These are phyloP conservation scores for Xiphorhynchus erythropygius DNA, from an alignment of 2,797 vertebrate genomes.

Conservation along the genomic window DNA sequence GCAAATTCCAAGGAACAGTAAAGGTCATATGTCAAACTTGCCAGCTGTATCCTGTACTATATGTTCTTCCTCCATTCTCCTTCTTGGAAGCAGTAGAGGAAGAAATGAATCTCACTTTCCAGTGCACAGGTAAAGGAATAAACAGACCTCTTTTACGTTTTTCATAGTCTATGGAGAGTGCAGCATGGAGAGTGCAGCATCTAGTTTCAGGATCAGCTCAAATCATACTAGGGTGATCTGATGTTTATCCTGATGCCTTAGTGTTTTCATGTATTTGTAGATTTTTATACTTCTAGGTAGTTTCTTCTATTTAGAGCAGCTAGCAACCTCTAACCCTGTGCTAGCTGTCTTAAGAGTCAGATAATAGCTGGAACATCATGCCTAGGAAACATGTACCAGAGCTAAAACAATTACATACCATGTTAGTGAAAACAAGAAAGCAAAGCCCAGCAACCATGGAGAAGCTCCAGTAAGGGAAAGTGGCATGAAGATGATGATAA, in stretches of 20 bases:
- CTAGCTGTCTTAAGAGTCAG: too few species aligned
- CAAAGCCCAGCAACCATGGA: too few species aligned
- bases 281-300: too few species aligned
- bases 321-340: too few species aligned
- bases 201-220: neutral
- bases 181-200: neutral
- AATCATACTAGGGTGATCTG: neutral
- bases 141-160: neutral
- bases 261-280: too few species aligned
- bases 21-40: neutral
- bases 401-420: too few species aligned
- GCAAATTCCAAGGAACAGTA: rapidly evolving
- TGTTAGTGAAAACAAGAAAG: too few species aligned
- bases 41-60: neutral
- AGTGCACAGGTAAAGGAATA: neutral
- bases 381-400: too few species aligned
- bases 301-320: too few species aligned
- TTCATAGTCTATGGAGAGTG: rapidly evolving
- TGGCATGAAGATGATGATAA: too few species aligned
- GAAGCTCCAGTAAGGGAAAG: too few species aligned
- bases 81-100: neutral
- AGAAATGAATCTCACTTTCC: neutral
- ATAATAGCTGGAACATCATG: too few species aligned
- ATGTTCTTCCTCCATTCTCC: neutral
- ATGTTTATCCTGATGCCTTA: neutral